Conservation (phyloP, 2,888 invertebrate genomes). For the Hirtodrosophila duncani region DNA sequence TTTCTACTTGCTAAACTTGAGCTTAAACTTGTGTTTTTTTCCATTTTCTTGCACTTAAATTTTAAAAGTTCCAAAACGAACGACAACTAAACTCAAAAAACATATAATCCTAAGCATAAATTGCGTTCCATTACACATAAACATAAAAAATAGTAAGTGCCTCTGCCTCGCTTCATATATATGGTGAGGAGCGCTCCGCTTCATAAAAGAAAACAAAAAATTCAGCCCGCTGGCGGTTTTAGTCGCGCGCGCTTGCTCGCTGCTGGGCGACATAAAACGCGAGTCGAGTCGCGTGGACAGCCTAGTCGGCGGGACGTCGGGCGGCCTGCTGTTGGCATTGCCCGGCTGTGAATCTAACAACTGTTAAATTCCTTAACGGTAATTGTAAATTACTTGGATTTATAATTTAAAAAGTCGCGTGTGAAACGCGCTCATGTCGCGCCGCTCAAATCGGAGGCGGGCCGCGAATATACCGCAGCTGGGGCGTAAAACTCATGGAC, state of each 20-base stretch:
- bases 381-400: no score
- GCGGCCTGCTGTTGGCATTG: no score
- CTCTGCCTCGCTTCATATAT: background rate
- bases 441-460: slow-evolving; percentile 85
- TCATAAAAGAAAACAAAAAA: no score
- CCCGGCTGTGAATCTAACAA: slow-evolving; percentile 2
- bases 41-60: background rate
- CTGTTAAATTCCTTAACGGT: background rate
- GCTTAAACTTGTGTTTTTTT: slow-evolving; percentile 24
- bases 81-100: slow-evolving; percentile 22
- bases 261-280: no score
- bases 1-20: slow-evolving; percentile 34
- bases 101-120: slow-evolving; percentile 18
- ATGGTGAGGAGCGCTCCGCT: slow-evolving; percentile 14
- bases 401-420: slow-evolving; percentile 2
- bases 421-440: background rate
- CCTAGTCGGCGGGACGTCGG: no score
- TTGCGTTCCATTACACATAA: slow-evolving; percentile 19
- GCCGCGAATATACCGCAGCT: slow-evolving; percentile 86
- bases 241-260: no score
- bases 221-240: no score
- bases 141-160: slow-evolving; percentile 12
- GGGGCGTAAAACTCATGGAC: slow-evolving; percentile 85
- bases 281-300: no score
- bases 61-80: slow-evolving; percentile 25